Evolutionary conservation across 2,888 invertebrate species (phyloP), one percentile per base, ranked within the genome.

Genomic region (Amphipoea lucens): DNA sequence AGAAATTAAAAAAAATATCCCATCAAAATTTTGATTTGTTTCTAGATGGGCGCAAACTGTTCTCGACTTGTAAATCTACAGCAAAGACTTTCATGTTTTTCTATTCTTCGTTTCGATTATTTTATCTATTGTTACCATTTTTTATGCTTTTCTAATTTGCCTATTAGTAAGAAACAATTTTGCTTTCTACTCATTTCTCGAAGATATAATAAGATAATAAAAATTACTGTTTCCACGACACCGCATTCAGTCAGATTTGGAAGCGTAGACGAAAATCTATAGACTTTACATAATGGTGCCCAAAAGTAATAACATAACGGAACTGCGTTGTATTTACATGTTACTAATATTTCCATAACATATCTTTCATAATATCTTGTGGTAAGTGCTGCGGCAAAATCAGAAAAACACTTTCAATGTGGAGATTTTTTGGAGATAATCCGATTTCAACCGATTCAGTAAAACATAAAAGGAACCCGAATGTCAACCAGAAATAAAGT

Each of bases 271-370:
- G 57, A 75, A 79, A 74, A 79, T 81, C 60, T 14, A 60, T 63
- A 57, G 36, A 77, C 45, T 79, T 81, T 73, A 36, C 81, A 78
- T 77, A 87, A 83, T 70, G 54, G 57, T 40, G 60, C 76, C 80
- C 69, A 42, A 71, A 82, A 54, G 78, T 74, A 76, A 81, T 78
- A 78, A 69, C 20, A 42, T 67, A 74, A 42, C 29, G 54, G 40
- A 76, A 69, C 71, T 20, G 51, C 57, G 69, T 62, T 72, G n/a
- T 65, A n/a, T 29, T 62, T 66, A 66, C 4, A 63, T 69, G 12
- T 65, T 60, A n/a, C 20, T 69, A 48, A 51, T 66, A 65, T 69
- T 63, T 54, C 29, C 74, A 70, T 36, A 36, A 73, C 14, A 75
- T 14, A 72, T 84, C 14, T 75, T 65, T 74, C 29, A 65, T 40